Evolutionary conservation across 2,113 vertebrate genomes (phyloP).

Genomic region (Lathamus discolor): DNA sequence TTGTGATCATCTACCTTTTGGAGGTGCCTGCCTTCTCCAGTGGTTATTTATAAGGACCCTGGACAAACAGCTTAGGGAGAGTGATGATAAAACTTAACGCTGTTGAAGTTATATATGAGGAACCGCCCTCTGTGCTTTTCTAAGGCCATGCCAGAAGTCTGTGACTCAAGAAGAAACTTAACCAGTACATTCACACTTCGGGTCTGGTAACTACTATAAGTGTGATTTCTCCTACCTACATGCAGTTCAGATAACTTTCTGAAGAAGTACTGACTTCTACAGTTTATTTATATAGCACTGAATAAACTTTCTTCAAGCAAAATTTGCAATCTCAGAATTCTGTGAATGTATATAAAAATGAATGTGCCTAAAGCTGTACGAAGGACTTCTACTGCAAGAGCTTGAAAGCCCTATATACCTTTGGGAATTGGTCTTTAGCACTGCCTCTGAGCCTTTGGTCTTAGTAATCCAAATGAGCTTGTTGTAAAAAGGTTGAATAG

Average conservation of each 20-base stretch:
- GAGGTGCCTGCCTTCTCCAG: not conserved
- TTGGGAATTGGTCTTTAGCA: not conserved
- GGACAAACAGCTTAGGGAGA: not conserved
- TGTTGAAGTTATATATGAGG: not conserved
- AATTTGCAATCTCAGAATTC: not conserved
- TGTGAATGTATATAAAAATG: not conserved
- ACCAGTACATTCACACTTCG: not conserved
- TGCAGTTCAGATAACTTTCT: not conserved
- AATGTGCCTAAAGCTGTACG: not conserved
- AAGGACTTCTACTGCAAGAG: not conserved
- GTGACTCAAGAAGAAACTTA: not conserved
- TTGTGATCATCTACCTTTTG: not conserved
- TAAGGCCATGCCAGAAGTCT: not conserved
- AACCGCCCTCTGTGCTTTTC: not conserved
- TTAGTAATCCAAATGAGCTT: not conserved
- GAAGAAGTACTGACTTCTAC: not conserved
- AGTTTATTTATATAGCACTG: not conserved
- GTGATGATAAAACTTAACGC: not conserved
- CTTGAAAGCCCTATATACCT: not conserved
- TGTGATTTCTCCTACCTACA: not conserved
- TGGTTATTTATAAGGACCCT: not conserved
- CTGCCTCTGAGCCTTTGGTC: not conserved
- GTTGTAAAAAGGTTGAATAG: not conserved
- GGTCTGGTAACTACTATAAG: rapidly evolving
- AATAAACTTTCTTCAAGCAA: not conserved